Evolutionary conservation across 2,797 vertebrate species (phyloP).

Genomic region (Cryptoblepharus egeriae): DNA sequence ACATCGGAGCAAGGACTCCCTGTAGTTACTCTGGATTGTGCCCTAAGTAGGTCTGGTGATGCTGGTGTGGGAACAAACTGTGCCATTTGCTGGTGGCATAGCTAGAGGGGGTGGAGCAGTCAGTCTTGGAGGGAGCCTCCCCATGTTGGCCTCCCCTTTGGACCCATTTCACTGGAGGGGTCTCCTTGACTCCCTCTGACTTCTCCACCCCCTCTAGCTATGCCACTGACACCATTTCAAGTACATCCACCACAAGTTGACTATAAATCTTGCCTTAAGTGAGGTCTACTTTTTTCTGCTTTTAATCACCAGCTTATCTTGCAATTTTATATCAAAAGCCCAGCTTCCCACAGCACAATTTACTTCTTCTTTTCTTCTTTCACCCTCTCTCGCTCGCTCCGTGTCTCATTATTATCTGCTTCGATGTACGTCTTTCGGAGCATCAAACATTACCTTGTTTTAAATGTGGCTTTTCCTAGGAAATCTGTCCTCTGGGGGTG

Average conservation of each 20-base stretch:
- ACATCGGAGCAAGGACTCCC: too few species aligned
- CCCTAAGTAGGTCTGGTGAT: not conserved
- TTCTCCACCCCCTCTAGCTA: too few species aligned
- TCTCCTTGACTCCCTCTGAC: too few species aligned
- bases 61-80: not conserved
- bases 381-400: not conserved
- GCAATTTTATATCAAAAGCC: not conserved
- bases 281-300: not conserved
- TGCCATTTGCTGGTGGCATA: too few species aligned
- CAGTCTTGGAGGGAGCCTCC: too few species aligned
- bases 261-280: not conserved
- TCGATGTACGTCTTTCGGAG: constrained; percentile 2
- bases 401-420: constrained; percentile 4
- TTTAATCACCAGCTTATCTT: not conserved
- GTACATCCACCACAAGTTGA: too few species aligned
- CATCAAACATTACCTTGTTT: constrained; percentile 32
- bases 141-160: too few species aligned
- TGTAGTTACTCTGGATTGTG: too few species aligned
- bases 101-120: too few species aligned
- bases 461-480: constrained; percentile 27
- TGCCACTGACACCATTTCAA: too few species aligned
- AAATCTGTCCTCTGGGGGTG: constrained; percentile 24
- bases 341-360: not conserved
- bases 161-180: too few species aligned
- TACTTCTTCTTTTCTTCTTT: not conserved